Percentiles rank a stretch among this genome's conserved stretches.
These are phyloP conservation scores for Rhinopomastus cyanomelas DNA, from an alignment of 2,113 vertebrate genomes.

Conservation along the genomic window DNA sequence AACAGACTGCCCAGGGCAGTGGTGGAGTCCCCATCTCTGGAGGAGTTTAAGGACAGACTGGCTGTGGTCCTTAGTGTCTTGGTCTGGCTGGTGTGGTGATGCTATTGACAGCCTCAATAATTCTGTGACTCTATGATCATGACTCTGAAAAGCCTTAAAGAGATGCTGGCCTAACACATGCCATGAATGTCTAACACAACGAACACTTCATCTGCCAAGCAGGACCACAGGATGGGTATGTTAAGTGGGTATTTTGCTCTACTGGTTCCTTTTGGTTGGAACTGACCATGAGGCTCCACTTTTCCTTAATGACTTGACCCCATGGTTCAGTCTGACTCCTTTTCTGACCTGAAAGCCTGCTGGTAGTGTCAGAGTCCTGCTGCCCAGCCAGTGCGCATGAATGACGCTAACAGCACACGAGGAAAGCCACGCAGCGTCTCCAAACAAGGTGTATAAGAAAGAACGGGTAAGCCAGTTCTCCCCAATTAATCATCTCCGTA, in stretches of 20 bases:
- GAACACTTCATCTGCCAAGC: not conserved
- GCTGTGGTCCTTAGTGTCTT: no score
- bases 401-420: not conserved
- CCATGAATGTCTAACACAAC: not conserved
- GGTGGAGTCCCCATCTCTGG: no score
- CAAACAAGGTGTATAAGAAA: not conserved
- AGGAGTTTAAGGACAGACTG: no score
- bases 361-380: not conserved
- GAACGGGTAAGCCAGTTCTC: accelerated
- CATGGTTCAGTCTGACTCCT: not conserved
- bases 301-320: not conserved
- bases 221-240: not conserved
- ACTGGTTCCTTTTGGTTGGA: not conserved
- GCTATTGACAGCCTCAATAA: no score
- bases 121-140: no score
- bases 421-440: not conserved
- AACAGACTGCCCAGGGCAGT: no score
- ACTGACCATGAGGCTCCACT: not conserved
- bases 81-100: no score
- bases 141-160: not conserved
- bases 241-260: not conserved
- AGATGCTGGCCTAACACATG: not conserved
- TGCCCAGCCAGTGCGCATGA: not conserved
- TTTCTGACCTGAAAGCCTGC: not conserved
- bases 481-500: not conserved